Percentiles rank a stretch among this genome's conserved stretches.
phyloP scores from a whole-genome alignment of 2,797 vertebrate species.

The Etheostoma nigrum region DNA sequence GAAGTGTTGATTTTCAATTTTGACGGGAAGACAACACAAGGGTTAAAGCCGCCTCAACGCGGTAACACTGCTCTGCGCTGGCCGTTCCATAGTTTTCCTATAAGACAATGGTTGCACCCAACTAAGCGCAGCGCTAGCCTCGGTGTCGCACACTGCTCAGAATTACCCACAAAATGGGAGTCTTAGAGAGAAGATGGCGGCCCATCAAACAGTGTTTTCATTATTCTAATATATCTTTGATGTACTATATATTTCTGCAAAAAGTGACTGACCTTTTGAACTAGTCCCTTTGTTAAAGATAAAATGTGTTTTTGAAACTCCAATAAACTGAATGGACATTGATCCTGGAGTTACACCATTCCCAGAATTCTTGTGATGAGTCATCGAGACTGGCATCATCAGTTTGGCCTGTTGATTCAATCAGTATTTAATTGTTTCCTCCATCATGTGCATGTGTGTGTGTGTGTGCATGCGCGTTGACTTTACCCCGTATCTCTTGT shows the following conservation, averaged over 20 bases:
- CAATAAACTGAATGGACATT: background rate
- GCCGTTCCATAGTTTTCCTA: no score
- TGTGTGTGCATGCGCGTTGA: conserved; percentile 8
- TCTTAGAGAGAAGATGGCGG: no score
- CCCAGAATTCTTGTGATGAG: background rate
- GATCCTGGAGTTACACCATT: background rate
- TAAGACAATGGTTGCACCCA: no score
- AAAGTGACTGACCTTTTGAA: background rate
- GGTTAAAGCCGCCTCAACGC: no score
- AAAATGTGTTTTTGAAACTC: background rate
- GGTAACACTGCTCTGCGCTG: no score
- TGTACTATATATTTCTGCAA: background rate
- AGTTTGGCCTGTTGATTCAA: conserved; percentile 7
- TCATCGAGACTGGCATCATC: background rate
- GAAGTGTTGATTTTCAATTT: no score
- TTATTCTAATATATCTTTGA: no score
- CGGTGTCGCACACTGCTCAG: no score
- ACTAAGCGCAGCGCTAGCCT: no score
- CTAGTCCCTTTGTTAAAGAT: background rate
- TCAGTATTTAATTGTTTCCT: conserved; percentile 18
- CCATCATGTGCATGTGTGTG: background rate
- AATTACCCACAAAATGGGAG: no score
- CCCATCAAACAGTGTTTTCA: no score
- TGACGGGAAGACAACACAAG: no score
- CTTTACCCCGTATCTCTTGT: conserved; percentile 8